Evolutionary conservation across 2,888 invertebrate species (phyloP), one percentile per base, ranked within the genome.

Genomic region (Calephelis perditalis): DNA sequence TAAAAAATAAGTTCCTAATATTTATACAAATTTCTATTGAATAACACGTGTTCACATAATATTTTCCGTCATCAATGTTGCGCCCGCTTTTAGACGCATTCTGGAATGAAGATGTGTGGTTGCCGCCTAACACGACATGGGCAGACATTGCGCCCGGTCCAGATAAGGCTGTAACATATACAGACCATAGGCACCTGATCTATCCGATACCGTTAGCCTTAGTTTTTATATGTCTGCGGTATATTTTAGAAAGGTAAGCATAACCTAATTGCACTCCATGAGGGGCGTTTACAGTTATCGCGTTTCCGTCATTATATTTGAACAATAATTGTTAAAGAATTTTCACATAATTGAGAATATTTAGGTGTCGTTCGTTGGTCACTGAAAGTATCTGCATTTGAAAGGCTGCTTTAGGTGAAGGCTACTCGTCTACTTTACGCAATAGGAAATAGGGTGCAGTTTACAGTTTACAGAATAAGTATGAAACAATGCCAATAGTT

Each of bases 81-180:
- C 83, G 84, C 68, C 76, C 76, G 70, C 68, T 90, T 63, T 76
- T 92, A 68, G 82, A 89, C 67, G 77, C 76, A 65, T 95, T 96
- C 82, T 97, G 97, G 98, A 94, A 93, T 78, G 95, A 96, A 79
- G 86, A 94, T 77, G 92, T 98, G 79, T 98, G 98, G 98, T 92
- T 98, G 75, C 98, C 98, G 71, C 96, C 96, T 66, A 97, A 97
- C 82, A 93, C 94, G 68, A 96, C 96, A 73, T 98, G 98, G 98
- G 92, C 92, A 65, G 96, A 97, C 79, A 92, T 98, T 64, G 93
- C 94, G 72, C 96, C 97, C 59, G 94, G 93, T 64, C 91, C 94
- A 62, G 92, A 93, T 72, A 94, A 94, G 78, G 92, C 93, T 71
- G 92, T 95, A 66, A 92, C 92, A 69, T 96, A 96, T 86, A 94